phyloP scores from a whole-genome alignment of 2,113 vertebrate species.

The Pituophis catenifer region DNA sequence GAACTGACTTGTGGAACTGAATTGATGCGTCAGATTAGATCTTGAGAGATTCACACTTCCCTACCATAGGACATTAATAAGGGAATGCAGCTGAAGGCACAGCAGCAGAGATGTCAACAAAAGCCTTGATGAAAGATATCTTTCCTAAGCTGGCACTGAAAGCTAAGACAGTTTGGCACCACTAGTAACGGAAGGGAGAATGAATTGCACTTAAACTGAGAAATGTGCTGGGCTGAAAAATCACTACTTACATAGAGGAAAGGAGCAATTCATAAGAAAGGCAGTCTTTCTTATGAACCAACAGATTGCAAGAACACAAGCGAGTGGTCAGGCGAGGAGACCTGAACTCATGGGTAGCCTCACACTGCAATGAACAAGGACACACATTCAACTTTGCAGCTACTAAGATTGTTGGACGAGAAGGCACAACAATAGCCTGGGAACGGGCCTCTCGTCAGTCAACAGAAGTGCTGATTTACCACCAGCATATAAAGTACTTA shows the following conservation, averaged over 20 bases:
- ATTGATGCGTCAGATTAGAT: neutral
- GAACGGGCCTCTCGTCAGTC: neutral
- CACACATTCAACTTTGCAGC: neutral
- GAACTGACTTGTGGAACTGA: neutral
- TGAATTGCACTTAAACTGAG: neutral
- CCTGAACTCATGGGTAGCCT: neutral
- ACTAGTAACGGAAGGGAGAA: neutral
- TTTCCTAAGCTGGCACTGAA: neutral
- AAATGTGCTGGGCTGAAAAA: neutral
- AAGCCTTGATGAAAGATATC: neutral
- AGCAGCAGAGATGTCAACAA: neutral
- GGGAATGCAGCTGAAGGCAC: neutral
- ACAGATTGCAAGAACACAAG: neutral
- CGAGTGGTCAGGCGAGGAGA: neutral
- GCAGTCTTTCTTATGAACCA: neutral
- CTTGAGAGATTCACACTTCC: neutral
- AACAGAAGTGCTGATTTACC: neutral
- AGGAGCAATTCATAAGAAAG: neutral
- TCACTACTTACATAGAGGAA: neutral
- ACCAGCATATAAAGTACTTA: neutral
- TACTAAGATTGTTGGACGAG: neutral
- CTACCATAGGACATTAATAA: neutral
- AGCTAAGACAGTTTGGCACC: neutral
- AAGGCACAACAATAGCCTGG: neutral
- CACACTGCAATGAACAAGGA: neutral